These are phyloP conservation scores for Himalopsyche anomala DNA, from an alignment of 2,888 invertebrate genomes.

Conservation along the genomic window DNA sequence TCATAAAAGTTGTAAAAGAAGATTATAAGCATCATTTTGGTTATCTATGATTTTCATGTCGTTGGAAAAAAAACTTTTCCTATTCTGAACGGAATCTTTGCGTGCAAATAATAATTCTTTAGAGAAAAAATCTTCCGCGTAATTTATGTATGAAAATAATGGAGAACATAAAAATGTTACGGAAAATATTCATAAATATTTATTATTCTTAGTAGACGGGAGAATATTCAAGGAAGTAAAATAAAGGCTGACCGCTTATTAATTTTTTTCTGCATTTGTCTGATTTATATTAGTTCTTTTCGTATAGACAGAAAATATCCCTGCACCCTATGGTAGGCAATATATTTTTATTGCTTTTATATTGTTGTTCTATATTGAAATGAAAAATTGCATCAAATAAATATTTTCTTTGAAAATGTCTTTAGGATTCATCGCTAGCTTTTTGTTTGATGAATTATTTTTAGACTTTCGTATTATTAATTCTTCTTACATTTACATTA, in stretches of 20 bases:
- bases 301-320: background rate
- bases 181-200: constrained; percentile 42
- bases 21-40: constrained; percentile 29
- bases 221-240: constrained; percentile 40
- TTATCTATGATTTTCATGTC: constrained; percentile 38
- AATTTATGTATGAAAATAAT: constrained; percentile 40
- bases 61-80: constrained; percentile 32
- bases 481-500: too few relatives aligned
- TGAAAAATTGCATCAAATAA: too few relatives aligned
- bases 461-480: too few relatives aligned
- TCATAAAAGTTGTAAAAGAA: constrained; percentile 35
- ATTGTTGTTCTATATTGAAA: background rate
- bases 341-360: background rate
- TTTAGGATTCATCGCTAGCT: too few relatives aligned
- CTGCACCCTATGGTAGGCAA: constrained; percentile 1
- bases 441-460: too few relatives aligned
- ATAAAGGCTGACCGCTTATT: constrained; percentile 34
- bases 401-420: too few relatives aligned
- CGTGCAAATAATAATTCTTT: constrained; percentile 31
- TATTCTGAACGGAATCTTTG: constrained; percentile 33
- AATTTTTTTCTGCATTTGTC: constrained; percentile 22
- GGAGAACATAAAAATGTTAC: constrained; percentile 39
- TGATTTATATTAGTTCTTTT: background rate
- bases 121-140: background rate
- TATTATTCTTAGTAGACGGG: constrained; percentile 12